phyloP scores from a whole-genome alignment of 2,797 vertebrate genomes.

The Buphagus erythrorhynchus region DNA sequence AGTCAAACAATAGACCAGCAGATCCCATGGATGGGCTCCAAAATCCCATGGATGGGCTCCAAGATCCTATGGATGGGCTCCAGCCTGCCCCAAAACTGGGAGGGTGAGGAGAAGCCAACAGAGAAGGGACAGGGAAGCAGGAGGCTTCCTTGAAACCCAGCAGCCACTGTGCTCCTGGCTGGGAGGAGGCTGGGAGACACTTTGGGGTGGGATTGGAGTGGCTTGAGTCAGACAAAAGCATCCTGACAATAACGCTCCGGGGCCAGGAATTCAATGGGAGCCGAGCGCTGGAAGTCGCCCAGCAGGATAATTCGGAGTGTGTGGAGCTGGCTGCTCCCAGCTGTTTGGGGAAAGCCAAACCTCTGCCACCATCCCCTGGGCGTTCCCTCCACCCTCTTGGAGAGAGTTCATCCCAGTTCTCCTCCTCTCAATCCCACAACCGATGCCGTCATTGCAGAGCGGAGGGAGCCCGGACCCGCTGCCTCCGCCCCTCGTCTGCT shows the following conservation, averaged over 20 bases:
- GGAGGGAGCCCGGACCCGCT: not conserved
- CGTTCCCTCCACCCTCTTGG: not conserved
- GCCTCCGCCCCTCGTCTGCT: not conserved
- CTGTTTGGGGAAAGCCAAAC: not conserved
- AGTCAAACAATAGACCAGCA: not conserved
- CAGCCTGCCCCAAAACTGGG: not conserved
- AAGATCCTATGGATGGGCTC: not conserved
- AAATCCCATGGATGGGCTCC: not conserved
- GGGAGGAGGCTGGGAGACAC: not conserved
- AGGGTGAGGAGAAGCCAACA: not conserved
- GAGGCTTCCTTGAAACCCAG: not conserved
- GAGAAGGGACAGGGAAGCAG: not conserved
- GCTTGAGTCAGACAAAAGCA: slow-evolving; percentile 25
- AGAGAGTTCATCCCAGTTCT: not conserved
- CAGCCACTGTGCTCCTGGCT: not conserved
- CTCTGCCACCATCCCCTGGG: slow-evolving; percentile 1
- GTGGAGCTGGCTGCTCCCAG: not conserved
- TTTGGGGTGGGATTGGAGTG: not conserved
- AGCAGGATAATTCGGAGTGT: not conserved
- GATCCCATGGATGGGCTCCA: not conserved
- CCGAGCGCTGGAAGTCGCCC: not conserved
- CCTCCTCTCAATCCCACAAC: not conserved
- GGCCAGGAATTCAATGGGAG: slow-evolving; percentile 4
- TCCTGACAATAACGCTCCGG: not conserved
- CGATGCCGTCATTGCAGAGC: not conserved